These are phyloP conservation scores for Caenorhabditis imperialis DNA, from an alignment of 2,888 invertebrate genomes.

Conservation along the genomic window DNA sequence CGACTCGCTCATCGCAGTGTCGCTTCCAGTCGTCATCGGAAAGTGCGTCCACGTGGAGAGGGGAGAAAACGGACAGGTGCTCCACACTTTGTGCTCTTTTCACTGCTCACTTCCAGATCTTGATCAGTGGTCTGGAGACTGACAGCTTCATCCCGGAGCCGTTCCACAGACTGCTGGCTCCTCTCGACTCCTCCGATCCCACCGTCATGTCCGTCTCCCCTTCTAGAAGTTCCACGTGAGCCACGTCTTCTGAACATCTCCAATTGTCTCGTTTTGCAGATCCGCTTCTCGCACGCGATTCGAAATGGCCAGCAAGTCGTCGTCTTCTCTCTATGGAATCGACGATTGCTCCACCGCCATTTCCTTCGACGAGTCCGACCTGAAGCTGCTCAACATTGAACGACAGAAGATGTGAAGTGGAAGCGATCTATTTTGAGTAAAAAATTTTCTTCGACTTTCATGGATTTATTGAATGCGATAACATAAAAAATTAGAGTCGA, in stretches of 20 bases:
- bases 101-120: constrained; percentile 8
- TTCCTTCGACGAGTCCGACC: constrained; percentile 9
- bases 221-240: too few relatives aligned
- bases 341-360: constrained; percentile 32
- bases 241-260: too few relatives aligned
- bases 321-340: constrained; percentile 1
- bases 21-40: constrained; percentile 27
- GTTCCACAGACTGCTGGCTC: too few relatives aligned
- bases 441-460: too few relatives aligned
- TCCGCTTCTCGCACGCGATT: neutral
- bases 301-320: neutral
- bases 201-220: too few relatives aligned
- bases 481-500: too few relatives aligned
- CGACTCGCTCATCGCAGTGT: constrained; percentile 27
- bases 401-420: too few relatives aligned
- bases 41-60: constrained; percentile 29
- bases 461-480: too few relatives aligned
- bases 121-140: too few relatives aligned
- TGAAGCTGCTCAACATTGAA: constrained; percentile 17
- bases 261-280: neutral
- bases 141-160: too few relatives aligned
- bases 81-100: neutral
- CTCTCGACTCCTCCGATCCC: too few relatives aligned
- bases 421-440: too few relatives aligned
- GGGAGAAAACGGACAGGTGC: constrained; percentile 14